Evolutionary conservation across 92 coral and sea anemone species (phyloP).

Genomic region (Zoanthus sociatus): DNA sequence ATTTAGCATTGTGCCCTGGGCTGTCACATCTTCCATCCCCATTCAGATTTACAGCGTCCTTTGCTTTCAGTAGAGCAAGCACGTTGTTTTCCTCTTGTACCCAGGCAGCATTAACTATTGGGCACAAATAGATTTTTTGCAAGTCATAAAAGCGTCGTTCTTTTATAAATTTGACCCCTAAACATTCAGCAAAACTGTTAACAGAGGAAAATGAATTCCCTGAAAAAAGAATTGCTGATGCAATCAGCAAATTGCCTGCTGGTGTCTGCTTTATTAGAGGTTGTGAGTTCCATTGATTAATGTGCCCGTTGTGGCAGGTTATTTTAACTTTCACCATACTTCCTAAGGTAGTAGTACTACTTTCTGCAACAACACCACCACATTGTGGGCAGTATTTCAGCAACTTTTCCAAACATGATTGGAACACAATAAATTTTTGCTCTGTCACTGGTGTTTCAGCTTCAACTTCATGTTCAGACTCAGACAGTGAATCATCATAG

Average conservation of each 20-base stretch:
- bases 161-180: slow-evolving; percentile 29
- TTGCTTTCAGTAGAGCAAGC: slow-evolving; percentile 32
- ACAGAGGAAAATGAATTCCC: slow-evolving; percentile 45
- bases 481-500: neutral
- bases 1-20: slow-evolving; percentile 79
- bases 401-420: slow-evolving; percentile 25
- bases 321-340: slow-evolving; percentile 16
- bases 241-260: slow-evolving; percentile 49
- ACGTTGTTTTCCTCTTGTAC: slow-evolving; percentile 20
- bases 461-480: slow-evolving; percentile 31
- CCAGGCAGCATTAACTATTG: slow-evolving; percentile 39
- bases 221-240: slow-evolving; percentile 48
- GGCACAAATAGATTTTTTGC: slow-evolving; percentile 37
- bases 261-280: slow-evolving; percentile 41
- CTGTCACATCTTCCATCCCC: slow-evolving; percentile 82
- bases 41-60: slow-evolving; percentile 57
- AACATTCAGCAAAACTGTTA: slow-evolving; percentile 46
- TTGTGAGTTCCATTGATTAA: slow-evolving; percentile 47
- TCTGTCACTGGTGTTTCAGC: slow-evolving; percentile 31
- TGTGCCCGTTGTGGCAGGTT: slow-evolving; percentile 40
- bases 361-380: slow-evolving; percentile 36
- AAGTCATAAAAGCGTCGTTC: slow-evolving; percentile 37
- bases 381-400: slow-evolving; percentile 44
- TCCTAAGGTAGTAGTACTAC: slow-evolving; percentile 23
- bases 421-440: slow-evolving; percentile 37